These are phyloP conservation scores for Istiophorus platypterus DNA, from an alignment of 2,113 vertebrate species.

Conservation along the genomic window DNA sequence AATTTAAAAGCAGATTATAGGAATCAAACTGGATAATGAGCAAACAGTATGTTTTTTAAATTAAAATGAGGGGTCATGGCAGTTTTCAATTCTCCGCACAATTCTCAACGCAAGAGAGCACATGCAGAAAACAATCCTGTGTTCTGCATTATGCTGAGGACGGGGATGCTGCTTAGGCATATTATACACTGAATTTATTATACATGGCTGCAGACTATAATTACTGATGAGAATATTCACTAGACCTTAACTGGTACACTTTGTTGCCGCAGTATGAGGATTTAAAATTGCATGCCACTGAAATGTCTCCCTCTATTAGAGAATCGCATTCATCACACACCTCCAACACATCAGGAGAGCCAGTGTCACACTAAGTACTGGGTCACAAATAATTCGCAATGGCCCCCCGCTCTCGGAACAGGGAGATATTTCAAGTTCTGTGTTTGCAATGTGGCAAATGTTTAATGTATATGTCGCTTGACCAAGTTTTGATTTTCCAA, in stretches of 20 bases:
- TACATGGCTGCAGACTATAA: conserved; percentile 62
- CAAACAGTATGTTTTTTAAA: conserved; percentile 6
- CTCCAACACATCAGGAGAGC: conserved; percentile 74
- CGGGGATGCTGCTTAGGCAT: conserved; percentile 15
- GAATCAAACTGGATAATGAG: conserved; percentile 18
- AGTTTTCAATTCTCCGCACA: not conserved
- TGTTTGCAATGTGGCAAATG: conserved; percentile 10
- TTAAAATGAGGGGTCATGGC: conserved; percentile 2
- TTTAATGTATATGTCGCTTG: not conserved
- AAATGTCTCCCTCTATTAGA: conserved; percentile 84
- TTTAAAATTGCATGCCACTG: conserved; percentile 79
- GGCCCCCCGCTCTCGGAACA: conserved; percentile 31
- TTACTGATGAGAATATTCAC: conserved; percentile 71
- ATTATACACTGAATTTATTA: conserved; percentile 58
- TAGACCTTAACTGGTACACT: conserved; percentile 74
- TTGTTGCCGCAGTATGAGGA: conserved; percentile 79
- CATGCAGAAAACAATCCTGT: conserved; percentile 32
- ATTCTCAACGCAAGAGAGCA: conserved; percentile 22
- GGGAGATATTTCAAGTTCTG: conserved; percentile 22
- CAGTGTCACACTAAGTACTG: conserved; percentile 48
- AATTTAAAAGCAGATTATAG: not conserved
- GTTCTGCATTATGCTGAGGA: conserved; percentile 29
- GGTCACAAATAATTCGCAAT: conserved; percentile 67
- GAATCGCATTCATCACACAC: conserved; percentile 84
- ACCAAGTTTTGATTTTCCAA: conserved; percentile 25